Evolutionary conservation across 2,888 invertebrate species (phyloP).

Genomic region (Mythimna ferrago): DNA sequence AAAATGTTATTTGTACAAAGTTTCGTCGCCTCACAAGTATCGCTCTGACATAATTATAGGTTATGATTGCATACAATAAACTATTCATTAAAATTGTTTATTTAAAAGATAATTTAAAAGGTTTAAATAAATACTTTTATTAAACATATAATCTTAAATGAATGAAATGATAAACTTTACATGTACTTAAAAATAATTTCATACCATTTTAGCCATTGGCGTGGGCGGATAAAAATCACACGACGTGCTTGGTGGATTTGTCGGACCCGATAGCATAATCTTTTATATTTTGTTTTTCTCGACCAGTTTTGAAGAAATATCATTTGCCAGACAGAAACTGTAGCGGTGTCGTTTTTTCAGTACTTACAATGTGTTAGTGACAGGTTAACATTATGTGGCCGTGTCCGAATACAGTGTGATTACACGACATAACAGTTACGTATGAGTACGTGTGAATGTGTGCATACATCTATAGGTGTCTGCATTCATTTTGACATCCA

Average conservation of each 20-base stretch:
- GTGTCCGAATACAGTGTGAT: neutral
- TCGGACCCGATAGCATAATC: no score
- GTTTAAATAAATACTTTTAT: neutral
- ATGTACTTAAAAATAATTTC: no score
- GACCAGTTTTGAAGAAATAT: no score
- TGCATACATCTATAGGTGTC: neutral
- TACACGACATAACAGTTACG: neutral
- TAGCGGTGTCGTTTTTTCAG: neutral
- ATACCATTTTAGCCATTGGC: no score
- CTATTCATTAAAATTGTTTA: neutral
- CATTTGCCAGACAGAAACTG: neutral
- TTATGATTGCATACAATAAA: no score
- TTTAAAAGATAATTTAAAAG: neutral
- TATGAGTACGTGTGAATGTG: neutral
- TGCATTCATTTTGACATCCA: neutral
- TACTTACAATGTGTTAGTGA: neutral
- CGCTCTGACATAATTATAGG: neutral
- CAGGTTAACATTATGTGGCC: neutral
- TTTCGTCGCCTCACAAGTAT: conserved; percentile 13
- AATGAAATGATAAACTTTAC: no score
- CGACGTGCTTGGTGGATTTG: no score
- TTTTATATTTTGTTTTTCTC: neutral
- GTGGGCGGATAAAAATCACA: no score
- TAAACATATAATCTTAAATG: neutral
- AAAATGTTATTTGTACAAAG: conserved; percentile 38